Percentiles rank a stretch among this genome's conserved stretches.
These are phyloP conservation scores for Colletes latitarsis DNA, from an alignment of 1,140 invertebrate species.

Conservation along the genomic window DNA sequence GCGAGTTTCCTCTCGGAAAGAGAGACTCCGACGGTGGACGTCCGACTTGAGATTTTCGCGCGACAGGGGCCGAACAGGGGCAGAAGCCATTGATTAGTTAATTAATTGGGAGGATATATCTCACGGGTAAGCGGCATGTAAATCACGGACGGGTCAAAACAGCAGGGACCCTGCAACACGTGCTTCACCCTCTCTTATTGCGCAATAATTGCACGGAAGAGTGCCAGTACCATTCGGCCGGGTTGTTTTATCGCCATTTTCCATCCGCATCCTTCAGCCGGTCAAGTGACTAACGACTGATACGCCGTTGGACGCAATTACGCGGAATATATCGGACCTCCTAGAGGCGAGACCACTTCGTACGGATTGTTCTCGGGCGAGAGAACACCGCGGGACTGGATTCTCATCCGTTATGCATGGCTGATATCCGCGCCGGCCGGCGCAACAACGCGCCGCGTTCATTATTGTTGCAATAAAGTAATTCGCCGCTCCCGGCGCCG, in stretches of 20 bases:
- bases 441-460: neutral
- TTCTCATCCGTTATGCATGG: slow-evolving; percentile 19
- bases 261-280: slow-evolving; percentile 55
- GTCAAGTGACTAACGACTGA: slow-evolving; percentile 56
- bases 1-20: no score
- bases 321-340: slow-evolving; percentile 24
- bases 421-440: slow-evolving; percentile 7
- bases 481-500: neutral
- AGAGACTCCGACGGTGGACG: no score
- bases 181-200: slow-evolving; percentile 58
- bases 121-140: slow-evolving; percentile 21
- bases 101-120: slow-evolving; percentile 32
- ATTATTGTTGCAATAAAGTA: neutral
- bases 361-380: neutral
- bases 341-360: neutral
- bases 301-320: slow-evolving; percentile 53
- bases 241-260: slow-evolving; percentile 56
- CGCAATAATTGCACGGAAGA: slow-evolving; percentile 64
- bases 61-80: neutral
- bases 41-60: no score
- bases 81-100: slow-evolving; percentile 40
- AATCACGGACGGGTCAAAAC: slow-evolving; percentile 54
- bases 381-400: neutral
- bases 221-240: slow-evolving; percentile 40
- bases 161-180: slow-evolving; percentile 43